Conservation (phyloP, 2,888 invertebrate species). For the Ochlodes sylvanus region DNA sequence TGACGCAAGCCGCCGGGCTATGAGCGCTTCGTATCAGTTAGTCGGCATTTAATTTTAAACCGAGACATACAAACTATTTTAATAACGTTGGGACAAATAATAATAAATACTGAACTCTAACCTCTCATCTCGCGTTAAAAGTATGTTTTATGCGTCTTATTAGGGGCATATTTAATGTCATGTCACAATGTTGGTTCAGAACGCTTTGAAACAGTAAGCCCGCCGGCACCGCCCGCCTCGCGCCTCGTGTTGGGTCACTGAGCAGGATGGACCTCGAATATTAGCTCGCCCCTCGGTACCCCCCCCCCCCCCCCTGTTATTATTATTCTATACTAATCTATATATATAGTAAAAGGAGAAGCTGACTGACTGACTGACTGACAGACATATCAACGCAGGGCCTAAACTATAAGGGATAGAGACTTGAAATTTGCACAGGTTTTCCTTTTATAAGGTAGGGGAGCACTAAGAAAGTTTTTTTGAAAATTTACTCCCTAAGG, state of each 20-base stretch:
- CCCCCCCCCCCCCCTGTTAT: neutral
- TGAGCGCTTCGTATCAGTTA: no score
- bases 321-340: neutral
- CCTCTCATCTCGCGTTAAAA: neutral
- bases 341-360: neutral
- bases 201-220: conserved; percentile 17
- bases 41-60: no score
- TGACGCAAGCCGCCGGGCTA: no score
- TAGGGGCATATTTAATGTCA: conserved; percentile 22
- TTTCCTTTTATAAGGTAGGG: no score
- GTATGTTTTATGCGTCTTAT: conserved; percentile 12
- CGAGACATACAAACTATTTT: neutral
- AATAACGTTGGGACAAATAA: neutral
- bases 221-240: conserved; percentile 7
- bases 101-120: neutral
- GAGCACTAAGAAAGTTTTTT: no score
- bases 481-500: no score
- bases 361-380: no score
- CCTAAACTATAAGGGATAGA: no score
- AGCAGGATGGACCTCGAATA: neutral
- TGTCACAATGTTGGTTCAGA: conserved; percentile 11
- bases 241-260: conserved; percentile 7
- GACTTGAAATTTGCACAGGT: no score
- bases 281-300: neutral
- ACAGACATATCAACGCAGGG: no score